Evolutionary conservation across 2,113 vertebrate species (phyloP).

Genomic region (Prietella phreatophila): DNA sequence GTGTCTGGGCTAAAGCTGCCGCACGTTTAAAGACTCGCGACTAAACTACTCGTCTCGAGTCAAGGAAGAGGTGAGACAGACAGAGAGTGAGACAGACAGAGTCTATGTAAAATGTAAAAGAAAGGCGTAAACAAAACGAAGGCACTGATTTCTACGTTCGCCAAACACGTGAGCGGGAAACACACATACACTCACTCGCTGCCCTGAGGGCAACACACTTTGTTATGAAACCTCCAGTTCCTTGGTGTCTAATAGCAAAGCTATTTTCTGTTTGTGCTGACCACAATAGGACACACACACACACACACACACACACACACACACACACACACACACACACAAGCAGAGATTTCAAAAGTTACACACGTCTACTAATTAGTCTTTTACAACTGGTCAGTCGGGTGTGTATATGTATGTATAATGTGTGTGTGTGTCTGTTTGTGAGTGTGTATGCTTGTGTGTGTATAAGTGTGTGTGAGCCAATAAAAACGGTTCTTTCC

Average conservation of each 20-base stretch:
- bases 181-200: not conserved
- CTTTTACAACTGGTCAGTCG: not conserved
- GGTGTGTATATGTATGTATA: too few species aligned
- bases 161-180: not conserved
- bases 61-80: not conserved
- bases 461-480: too few species aligned
- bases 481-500: not conserved
- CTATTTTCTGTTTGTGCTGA: slow-evolving; percentile 13
- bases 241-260: slow-evolving; percentile 1
- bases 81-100: not conserved
- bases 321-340: not conserved
- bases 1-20: not conserved
- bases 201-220: not conserved
- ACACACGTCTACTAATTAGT: not conserved
- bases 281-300: not conserved
- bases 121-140: not conserved
- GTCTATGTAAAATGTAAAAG: not conserved
- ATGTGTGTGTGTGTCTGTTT: not conserved
- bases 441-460: too few species aligned
- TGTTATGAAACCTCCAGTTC: slow-evolving; percentile 14
- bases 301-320: not conserved
- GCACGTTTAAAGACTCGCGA: not conserved
- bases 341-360: not conserved
- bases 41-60: not conserved
- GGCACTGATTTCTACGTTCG: not conserved